Base-by-base conservation (phyloP, 2,888 invertebrate genomes). In the Miltochrista miniata region DNA sequence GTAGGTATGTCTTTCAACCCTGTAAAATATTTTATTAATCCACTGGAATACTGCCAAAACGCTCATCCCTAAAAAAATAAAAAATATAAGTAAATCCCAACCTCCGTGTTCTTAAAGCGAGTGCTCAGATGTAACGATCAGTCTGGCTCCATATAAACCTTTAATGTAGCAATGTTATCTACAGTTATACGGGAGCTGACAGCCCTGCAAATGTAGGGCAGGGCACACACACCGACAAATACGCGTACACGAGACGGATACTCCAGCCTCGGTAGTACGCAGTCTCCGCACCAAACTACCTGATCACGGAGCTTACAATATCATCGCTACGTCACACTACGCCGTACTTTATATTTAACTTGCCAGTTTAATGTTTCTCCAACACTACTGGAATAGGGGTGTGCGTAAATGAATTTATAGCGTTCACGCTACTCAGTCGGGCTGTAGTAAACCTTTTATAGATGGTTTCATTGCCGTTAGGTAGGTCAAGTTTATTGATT, bases 121-220 rank as follows among this genome's bases (percentile, higher is more conserved):
- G 56, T 56, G 67, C 65, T 75, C 72, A 74, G 72, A 74, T 78
- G 74, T 74, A 75, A 70, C 70, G 66, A 59, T 68, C 67, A 67
- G 59, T 68, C 66, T 63, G 61, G 59, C 72, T 72, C 54, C 69
- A 69, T 72, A 70, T 70, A 73, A 72, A 66, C 70, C 67, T 51
- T 58, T 62, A 70, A 61, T 59, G 64, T 59, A 59, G 60, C 58
- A 64, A 64, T 64, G 66, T 75, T 73, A 72, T 79, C 69, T 72
- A 59, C 60, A 59, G 58, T 73, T 71, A 70, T 72, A 69, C 56
- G 59, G 61, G 60, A 62, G 62, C 64, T 69, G 70, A 65, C 74
- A 74, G 54, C 75, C 75, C 76, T 80, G 54, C 56, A 64, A 76
- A 85, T 81, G 73, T 86, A 83, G 88, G 87, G 68, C 87, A 83